A percentile compares a stretch with the other conserved stretches of the same genome.
These are phyloP conservation scores for Meteorus cinctellus DNA, from an alignment of 2,888 invertebrate genomes.

Conservation along the genomic window DNA sequence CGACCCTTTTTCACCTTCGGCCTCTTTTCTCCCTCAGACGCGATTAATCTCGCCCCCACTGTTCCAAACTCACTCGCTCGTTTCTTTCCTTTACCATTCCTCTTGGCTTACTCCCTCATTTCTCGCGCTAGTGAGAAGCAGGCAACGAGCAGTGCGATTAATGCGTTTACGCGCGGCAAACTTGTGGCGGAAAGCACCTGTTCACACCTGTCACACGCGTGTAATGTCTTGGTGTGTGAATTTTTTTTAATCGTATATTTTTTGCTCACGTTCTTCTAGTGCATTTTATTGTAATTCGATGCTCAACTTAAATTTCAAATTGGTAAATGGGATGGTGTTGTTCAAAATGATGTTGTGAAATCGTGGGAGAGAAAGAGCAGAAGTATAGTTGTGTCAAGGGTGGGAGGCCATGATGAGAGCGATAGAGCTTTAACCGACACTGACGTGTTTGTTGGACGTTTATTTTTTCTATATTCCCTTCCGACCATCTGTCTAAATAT, in stretches of 20 bases:
- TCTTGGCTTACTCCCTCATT: not conserved
- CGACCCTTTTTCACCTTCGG: constrained; percentile 46
- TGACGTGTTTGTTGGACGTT: constrained; percentile 24
- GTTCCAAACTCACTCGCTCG: constrained; percentile 16
- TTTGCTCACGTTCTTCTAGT: not conserved
- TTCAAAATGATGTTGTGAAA: constrained; percentile 13
- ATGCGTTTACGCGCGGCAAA: constrained; percentile 42
- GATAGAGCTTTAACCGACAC: constrained; percentile 8
- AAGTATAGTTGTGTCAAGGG: not conserved
- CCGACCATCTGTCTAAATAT: constrained; percentile 37
- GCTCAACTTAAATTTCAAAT: constrained; percentile 22
- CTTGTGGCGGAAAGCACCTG: constrained; percentile 41
- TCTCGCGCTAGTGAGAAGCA: constrained; percentile 5
- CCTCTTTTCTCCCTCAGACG: constrained; percentile 24
- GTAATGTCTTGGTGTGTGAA: constrained; percentile 4
- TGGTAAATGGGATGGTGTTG: not conserved
- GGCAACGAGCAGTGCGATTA: constrained; percentile 36
- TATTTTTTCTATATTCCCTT: constrained; percentile 26
- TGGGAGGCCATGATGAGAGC: not conserved
- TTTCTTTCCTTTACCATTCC: constrained; percentile 6
- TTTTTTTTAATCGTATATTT: not conserved
- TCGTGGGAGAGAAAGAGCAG: constrained; percentile 15
- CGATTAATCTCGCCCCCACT: constrained; percentile 24
- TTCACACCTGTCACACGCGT: constrained; percentile 41
- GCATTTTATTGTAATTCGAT: constrained; percentile 25